phyloP scores from a whole-genome alignment of 2,888 invertebrate species.

The Lamellibrachia satsuma region DNA sequence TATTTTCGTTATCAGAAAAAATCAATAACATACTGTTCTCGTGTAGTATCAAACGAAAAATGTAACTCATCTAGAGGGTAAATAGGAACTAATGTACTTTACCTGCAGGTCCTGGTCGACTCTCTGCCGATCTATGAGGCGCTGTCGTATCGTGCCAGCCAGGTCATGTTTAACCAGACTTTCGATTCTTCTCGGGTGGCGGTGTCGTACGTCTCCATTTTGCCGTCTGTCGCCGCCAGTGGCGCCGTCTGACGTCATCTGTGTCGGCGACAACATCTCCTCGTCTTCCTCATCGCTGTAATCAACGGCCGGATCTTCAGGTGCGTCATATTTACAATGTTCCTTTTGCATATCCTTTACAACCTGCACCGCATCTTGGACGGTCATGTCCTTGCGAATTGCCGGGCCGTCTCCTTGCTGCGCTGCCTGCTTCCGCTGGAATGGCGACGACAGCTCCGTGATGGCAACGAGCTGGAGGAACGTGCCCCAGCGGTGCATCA shows the following conservation, averaged over 20 bases:
- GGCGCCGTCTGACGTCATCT: not conserved
- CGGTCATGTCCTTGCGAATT: not conserved
- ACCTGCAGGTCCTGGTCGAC: not conserved
- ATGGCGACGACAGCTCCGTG: constrained; percentile 39
- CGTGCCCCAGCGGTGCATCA: constrained; percentile 59
- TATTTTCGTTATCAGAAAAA: not conserved
- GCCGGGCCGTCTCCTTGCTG: not conserved
- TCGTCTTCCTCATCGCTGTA: not conserved
- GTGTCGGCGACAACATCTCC: not conserved
- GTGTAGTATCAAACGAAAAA: not conserved
- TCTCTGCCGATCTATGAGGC: not conserved
- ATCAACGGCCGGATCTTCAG: not conserved
- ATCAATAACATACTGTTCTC: not conserved
- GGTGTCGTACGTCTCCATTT: not conserved
- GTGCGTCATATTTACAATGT: not conserved
- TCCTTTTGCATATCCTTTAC: not conserved
- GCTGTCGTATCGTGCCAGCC: not conserved
- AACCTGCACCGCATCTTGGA: not conserved
- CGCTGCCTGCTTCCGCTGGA: not conserved
- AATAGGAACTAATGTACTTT: not conserved
- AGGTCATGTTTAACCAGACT: not conserved
- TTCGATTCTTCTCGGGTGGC: not conserved
- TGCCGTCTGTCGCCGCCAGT: not conserved
- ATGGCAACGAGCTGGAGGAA: constrained; percentile 57
- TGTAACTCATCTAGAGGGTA: not conserved